Base-by-base conservation (phyloP, 2,888 invertebrate genomes). In the Drosophila longiperda region DNA sequence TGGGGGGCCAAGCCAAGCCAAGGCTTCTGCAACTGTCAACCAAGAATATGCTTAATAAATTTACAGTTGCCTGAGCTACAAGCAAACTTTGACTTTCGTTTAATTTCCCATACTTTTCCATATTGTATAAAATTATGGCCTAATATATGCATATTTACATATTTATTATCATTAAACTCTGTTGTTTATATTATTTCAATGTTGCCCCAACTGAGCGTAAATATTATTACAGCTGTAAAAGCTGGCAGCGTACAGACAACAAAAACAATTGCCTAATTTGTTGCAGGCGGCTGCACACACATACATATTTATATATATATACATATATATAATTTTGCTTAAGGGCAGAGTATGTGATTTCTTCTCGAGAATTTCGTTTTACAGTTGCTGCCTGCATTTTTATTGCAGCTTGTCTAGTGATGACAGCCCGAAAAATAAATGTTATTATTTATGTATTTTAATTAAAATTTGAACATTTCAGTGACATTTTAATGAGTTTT, bases 401-500 rank as follows among this genome's bases (percentile, higher is more conserved):
- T 61, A 45, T 54, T 79, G 67, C 79, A 76, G 64, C 67, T 68
- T 66, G 65, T 50, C 63, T 71, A 71, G 75, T 69, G 82, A 60
- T 75, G 80, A 80, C 80, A 82, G 70, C 61, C 42, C 57, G 23
- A 49, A 62, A 77, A 66, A 77, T 63, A 78, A 70, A 78, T 80
- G 55, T 68, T 87, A 86, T 87, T 90, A 82, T 87, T 87, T 83
- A 90, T 83, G 87, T 62, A 80, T 87, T 87, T 83, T 87, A 90
- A 90, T 90, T 90, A 83, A 90, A 87, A 89, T 86, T 83, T 76
- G 53, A 87, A 73, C 84, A 83, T 87, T 89, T 81, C 66, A 74
- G 79, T 90, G 87, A 90, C 89, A 86, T 73, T 86, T 90, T 89
- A 87, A 87, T 86, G 87, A 75, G 89, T 75, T 88, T 90, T 81